phyloP scores from a whole-genome alignment of 2,797 vertebrate species.

The Labroides dimidiatus region DNA sequence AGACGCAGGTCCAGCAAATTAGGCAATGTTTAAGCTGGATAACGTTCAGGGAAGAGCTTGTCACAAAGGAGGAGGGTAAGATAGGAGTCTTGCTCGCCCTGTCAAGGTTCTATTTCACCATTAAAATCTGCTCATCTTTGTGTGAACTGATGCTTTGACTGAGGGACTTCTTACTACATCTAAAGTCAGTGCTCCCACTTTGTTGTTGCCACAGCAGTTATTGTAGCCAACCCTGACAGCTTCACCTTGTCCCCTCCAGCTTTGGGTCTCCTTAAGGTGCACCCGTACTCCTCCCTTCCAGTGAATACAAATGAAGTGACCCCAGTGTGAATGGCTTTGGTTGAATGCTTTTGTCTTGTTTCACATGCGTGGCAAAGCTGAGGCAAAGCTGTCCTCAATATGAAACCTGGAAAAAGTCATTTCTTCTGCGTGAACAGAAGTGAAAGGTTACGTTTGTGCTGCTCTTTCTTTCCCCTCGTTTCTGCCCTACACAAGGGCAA shows the following conservation, averaged over 20 bases:
- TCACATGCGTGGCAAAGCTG: constrained; percentile 25
- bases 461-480: constrained; percentile 10
- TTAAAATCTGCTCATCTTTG: constrained; percentile 1
- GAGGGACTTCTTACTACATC: constrained; percentile 8
- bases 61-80: no score
- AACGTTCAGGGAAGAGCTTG: no score
- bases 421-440: constrained; percentile 17
- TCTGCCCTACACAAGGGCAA: constrained; percentile 2
- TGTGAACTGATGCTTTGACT: constrained; percentile 16
- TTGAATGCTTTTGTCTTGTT: constrained; percentile 48
- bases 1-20: no score
- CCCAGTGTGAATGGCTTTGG: constrained; percentile 16
- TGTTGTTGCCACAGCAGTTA: constrained; percentile 31
- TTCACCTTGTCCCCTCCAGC: constrained; percentile 33
- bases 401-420: neutral
- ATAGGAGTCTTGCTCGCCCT: no score
- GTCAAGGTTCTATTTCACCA: no score
- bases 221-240: constrained; percentile 21
- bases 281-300: constrained; percentile 11
- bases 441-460: constrained; percentile 6
- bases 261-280: constrained; percentile 18
- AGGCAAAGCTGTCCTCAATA: constrained; percentile 23
- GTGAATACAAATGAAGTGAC: constrained; percentile 38
- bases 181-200: constrained; percentile 18
- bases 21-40: no score